Evolutionary conservation across 2,797 vertebrate genomes (phyloP).

Genomic region (Enteromius afrohamiltoni): DNA sequence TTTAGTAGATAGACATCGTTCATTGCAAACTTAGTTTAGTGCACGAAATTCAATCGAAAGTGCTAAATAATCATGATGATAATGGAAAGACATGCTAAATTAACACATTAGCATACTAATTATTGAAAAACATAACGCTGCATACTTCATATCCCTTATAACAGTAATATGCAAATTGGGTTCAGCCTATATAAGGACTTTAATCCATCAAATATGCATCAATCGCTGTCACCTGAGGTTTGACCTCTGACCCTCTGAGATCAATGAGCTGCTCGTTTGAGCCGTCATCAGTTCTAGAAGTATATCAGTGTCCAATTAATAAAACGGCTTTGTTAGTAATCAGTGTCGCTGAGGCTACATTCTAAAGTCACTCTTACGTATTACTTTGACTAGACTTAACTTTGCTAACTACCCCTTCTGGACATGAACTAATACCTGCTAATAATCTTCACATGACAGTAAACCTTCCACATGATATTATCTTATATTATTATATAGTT

Average conservation of each 20-base stretch:
- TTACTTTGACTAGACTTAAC: background rate
- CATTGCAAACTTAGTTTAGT: background rate
- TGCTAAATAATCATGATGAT: too few relatives aligned
- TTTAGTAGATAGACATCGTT: background rate
- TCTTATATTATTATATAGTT: background rate
- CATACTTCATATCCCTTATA: background rate
- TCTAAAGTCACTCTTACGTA: background rate
- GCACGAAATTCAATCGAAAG: background rate
- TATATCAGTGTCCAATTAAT: conserved; percentile 34
- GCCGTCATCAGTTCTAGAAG: conserved; percentile 26
- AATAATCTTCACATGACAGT: background rate
- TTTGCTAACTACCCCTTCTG: too few relatives aligned
- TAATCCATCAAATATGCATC: conserved; percentile 38
- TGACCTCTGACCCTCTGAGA: conserved; percentile 53
- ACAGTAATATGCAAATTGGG: background rate
- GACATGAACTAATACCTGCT: background rate
- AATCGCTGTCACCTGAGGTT: conserved; percentile 42
- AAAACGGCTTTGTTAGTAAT: background rate
- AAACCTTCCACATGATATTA: too few relatives aligned
- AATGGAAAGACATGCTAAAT: background rate
- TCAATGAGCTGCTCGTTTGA: conserved; percentile 28
- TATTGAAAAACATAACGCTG: background rate
- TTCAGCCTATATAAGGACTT: background rate
- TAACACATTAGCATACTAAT: background rate
- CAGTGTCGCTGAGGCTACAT: background rate